Conservation (phyloP, 1,140 invertebrate species). For the Drusus annulatus region DNA sequence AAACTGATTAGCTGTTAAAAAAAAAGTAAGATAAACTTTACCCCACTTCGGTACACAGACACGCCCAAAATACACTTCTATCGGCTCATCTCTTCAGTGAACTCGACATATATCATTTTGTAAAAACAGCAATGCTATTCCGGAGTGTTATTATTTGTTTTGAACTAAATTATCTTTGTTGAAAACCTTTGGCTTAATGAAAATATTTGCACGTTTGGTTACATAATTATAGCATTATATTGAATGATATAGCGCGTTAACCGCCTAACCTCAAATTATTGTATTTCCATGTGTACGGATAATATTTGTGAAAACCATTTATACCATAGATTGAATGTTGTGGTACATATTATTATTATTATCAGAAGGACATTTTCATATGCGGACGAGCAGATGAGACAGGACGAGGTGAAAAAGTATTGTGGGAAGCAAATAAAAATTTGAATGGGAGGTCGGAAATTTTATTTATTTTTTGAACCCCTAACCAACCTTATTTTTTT, state of each 20-base stretch:
- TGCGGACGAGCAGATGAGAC: background rate
- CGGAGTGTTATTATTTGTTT: too few relatives aligned
- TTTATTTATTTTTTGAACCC: slow-evolving; percentile 1
- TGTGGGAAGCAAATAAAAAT: slow-evolving; percentile 38
- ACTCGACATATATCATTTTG: too few relatives aligned
- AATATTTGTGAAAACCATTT: slow-evolving; percentile 26
- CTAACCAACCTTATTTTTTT: too few relatives aligned
- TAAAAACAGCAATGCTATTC: too few relatives aligned
- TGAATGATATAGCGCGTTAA: slow-evolving; percentile 1
- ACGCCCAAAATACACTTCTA: too few relatives aligned
- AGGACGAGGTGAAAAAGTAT: slow-evolving; percentile 13
- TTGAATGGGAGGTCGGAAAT: slow-evolving; percentile 3
- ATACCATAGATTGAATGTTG: slow-evolving; percentile 41
- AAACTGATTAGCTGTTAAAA: too few relatives aligned
- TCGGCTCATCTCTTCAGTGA: too few relatives aligned
- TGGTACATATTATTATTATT: slow-evolving; percentile 18
- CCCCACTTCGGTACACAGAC: too few relatives aligned
- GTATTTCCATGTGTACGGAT: slow-evolving; percentile 14
- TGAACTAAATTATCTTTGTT: too few relatives aligned
- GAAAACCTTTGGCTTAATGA: too few relatives aligned
- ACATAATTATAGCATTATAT: background rate
- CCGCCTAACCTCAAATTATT: slow-evolving; percentile 29
- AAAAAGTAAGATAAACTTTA: too few relatives aligned
- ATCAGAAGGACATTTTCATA: slow-evolving; percentile 2
- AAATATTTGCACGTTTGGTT: too few relatives aligned